Evolutionary conservation across 1,140 invertebrate genomes (phyloP), one percentile per base, ranked within the genome.

Genomic region (Lepidurus apus): DNA sequence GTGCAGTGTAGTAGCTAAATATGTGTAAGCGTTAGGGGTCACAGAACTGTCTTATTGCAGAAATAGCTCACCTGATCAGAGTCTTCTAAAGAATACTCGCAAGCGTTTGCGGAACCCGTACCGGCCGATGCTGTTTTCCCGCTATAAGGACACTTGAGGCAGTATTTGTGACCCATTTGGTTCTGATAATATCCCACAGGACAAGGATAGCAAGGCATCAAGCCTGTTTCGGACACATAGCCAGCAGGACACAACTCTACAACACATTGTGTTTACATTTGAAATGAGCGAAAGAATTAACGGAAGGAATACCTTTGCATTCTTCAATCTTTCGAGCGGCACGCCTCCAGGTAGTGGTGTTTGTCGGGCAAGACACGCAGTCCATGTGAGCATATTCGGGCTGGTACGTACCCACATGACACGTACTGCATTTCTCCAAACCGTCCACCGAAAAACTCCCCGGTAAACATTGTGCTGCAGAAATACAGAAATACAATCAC

Each of bases 321-420:
- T 90, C 85, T 3, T 84, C 80, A 0, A 85, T 45, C 34, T 80
- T 82, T 4, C 82, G 84, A 1, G 88, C 83, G 1, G 88, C 89
- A 73, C 88, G 82, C 79, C 82, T 83, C 80, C 80, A 82, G 0
- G 91, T 91, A 9, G 88, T 90, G n/a, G 83, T 86, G 42, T 85
- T 86, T 3, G 80, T 78, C 1, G 89, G 89, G 85, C 91, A 92
- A 2, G 82, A 74, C 3, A 85, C 76, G 82, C 91, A 92, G 21
- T 82, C 80, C 1, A 80, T 84, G 82, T 89, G 85, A 13, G 90
- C 89, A 81, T 89, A 89, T 11, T 87, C 80, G 2, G 88, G 82
- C 82, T 92, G 91, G 81, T 89, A 92, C 75, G 84, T 86, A 0
- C 90, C 90, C 45, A 88, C 81, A 3, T 85, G 83, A 82, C 91